phyloP scores from a whole-genome alignment of 2,113 vertebrate genomes.

The Ovibos moschatus region DNA sequence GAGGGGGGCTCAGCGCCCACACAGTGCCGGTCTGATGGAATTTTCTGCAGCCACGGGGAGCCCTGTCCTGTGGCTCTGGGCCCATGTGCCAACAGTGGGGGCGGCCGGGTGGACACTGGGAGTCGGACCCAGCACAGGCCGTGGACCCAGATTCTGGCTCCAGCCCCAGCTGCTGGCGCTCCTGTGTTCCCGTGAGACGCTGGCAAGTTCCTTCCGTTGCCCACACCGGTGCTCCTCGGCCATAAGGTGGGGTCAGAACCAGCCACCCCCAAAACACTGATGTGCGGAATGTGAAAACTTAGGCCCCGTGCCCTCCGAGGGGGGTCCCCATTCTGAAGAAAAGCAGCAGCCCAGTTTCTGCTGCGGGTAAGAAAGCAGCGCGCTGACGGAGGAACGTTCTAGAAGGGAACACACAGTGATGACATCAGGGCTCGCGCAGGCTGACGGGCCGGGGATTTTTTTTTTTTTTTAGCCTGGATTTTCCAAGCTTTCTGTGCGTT shows the following conservation, averaged over 20 bases:
- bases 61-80: background rate
- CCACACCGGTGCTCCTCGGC: background rate
- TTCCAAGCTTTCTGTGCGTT: background rate
- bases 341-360: background rate
- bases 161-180: background rate
- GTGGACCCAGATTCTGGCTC: background rate
- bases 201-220: background rate
- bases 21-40: background rate
- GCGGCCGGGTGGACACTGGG: fast-evolving
- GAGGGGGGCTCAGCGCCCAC: background rate
- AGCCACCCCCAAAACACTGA: background rate
- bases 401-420: background rate
- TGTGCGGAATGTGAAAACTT: fast-evolving
- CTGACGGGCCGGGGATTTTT: background rate
- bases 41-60: background rate
- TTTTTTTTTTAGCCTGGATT: background rate
- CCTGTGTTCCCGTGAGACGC: background rate
- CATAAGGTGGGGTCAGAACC: background rate
- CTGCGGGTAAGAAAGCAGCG: background rate
- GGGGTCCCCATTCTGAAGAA: background rate
- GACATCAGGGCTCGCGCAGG: background rate
- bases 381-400: fast-evolving
- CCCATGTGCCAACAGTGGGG: fast-evolving
- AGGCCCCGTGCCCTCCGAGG: background rate
- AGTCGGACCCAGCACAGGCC: background rate